Conservation (phyloP, 2,113 vertebrate species). For the Onychostoma macrolepis region DNA sequence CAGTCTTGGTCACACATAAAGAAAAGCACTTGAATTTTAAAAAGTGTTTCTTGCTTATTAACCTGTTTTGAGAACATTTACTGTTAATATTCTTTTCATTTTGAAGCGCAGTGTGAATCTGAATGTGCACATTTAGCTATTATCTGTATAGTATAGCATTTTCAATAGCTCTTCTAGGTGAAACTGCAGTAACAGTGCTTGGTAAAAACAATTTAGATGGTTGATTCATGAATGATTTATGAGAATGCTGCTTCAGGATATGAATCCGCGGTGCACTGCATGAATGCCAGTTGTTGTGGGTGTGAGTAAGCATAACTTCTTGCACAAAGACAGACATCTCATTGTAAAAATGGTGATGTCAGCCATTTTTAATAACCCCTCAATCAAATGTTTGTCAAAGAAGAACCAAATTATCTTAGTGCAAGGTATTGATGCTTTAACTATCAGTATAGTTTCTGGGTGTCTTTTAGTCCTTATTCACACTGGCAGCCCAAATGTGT, state of each 20-base stretch:
- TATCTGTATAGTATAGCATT: neutral
- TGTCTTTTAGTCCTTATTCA: neutral
- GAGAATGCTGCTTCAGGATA: neutral
- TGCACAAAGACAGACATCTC: slow-evolving; percentile 3
- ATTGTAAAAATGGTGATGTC: slow-evolving; percentile 10
- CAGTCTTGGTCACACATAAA: slow-evolving; percentile 48
- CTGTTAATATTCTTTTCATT: neutral
- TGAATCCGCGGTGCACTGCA: neutral
- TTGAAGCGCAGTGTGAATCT: neutral
- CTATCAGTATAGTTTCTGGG: neutral
- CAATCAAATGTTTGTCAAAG: neutral
- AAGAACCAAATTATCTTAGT: neutral
- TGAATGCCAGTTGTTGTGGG: neutral
- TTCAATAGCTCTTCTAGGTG: neutral
- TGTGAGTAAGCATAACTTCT: neutral
- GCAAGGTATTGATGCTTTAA: neutral
- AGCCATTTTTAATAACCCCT: neutral
- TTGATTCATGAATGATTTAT: neutral
- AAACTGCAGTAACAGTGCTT: neutral
- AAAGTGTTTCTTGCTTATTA: neutral
- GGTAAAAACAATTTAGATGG: neutral
- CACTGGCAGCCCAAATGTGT: too few relatives aligned
- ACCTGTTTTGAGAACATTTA: neutral
- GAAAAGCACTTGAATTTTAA: slow-evolving; percentile 50
- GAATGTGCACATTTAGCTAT: neutral